Percentiles rank a stretch among this genome's conserved stretches.
These are phyloP conservation scores for Spinibarbus caldwelli DNA, from an alignment of 2,797 vertebrate species.

Conservation along the genomic window DNA sequence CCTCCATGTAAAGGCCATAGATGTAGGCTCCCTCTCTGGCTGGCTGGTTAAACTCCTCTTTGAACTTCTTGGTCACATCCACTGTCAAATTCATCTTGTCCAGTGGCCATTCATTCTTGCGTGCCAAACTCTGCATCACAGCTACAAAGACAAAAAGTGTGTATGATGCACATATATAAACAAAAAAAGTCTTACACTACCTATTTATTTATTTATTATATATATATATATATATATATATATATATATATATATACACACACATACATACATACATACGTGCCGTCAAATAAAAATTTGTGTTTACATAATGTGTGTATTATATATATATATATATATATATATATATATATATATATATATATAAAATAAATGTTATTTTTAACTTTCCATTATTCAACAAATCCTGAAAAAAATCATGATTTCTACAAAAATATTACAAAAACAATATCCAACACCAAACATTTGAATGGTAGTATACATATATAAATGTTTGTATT, in stretches of 20 bases:
- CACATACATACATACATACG: no score
- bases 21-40: slow-evolving; percentile 78
- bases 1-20: slow-evolving; percentile 81
- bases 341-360: no score
- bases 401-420: no score
- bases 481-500: neutral
- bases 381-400: no score
- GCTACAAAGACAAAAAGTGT: slow-evolving; percentile 63
- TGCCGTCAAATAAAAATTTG: no score
- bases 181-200: no score
- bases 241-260: no score
- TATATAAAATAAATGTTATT: neutral
- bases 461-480: neutral
- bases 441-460: neutral
- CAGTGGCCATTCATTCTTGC: slow-evolving; percentile 86
- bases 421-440: neutral
- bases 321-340: no score
- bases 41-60: slow-evolving; percentile 83
- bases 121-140: slow-evolving; percentile 80
- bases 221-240: no score
- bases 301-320: no score
- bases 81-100: slow-evolving; percentile 81
- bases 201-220: no score
- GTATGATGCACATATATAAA: neutral
- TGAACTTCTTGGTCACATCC: slow-evolving; percentile 83